These are phyloP conservation scores for Hydrolagus affinis DNA, from an alignment of 2,113 vertebrate species.

Conservation along the genomic window DNA sequence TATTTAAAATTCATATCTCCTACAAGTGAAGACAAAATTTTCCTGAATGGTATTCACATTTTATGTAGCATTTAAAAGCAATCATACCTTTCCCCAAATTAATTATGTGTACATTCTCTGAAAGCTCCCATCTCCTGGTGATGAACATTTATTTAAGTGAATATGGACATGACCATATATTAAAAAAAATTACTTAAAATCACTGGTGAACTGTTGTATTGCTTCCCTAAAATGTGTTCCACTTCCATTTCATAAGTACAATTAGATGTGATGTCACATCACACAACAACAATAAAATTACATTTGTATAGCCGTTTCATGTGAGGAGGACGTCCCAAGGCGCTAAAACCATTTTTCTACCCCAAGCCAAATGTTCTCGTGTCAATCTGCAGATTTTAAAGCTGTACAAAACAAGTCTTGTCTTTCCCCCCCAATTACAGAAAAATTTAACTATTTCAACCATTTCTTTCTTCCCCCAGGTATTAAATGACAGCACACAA, in stretches of 20 bases:
- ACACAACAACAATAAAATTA: no score
- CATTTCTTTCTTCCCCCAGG: no score
- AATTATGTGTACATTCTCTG: constrained; percentile 27
- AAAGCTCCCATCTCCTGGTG: constrained; percentile 27
- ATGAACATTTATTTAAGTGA: constrained; percentile 15
- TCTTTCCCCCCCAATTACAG: not conserved
- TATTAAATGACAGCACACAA: not conserved
- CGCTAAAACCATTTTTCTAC: not conserved
- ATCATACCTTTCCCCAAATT: not conserved
- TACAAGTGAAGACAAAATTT: constrained; percentile 1
- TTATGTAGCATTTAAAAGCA: constrained; percentile 16
- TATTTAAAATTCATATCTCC: constrained; percentile 8
- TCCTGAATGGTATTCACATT: constrained; percentile 23
- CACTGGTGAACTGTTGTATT: not conserved
- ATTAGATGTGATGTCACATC: not conserved
- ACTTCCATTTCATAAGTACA: not conserved
- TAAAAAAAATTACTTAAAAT: constrained; percentile 21
- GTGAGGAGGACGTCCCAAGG: no score
- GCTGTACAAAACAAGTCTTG: no score
- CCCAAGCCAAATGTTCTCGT: not conserved
- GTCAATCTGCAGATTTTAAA: not conserved
- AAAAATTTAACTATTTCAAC: not conserved
- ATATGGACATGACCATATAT: not conserved
- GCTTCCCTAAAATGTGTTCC: no score
- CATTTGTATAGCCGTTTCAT: no score